phyloP scores from a whole-genome alignment of 2,888 invertebrate genomes.

The Dilophus febrilis region DNA sequence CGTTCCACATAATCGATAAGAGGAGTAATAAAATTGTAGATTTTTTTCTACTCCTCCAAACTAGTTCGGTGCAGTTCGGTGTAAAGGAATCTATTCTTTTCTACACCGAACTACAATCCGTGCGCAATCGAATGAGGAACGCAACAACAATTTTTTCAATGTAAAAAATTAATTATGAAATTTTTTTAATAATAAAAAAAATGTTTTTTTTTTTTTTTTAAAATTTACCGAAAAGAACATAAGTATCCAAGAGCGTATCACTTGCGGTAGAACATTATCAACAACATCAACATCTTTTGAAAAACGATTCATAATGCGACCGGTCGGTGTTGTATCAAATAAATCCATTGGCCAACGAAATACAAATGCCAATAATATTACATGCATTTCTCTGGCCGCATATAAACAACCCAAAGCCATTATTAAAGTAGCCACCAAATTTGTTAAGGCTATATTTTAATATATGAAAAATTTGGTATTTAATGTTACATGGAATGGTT shows the following conservation, averaged over 20 bases:
- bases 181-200: no score
- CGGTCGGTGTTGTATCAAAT: constrained; percentile 63
- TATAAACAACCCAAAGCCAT: constrained; percentile 30
- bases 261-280: constrained; percentile 35
- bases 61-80: no score
- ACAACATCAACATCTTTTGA: constrained; percentile 41
- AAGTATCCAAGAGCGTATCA: constrained; percentile 25
- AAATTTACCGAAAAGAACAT: constrained; percentile 31
- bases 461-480: no score
- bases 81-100: no score
- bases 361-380: constrained; percentile 39
- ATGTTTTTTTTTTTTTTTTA: neutral
- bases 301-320: constrained; percentile 54
- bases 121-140: no score
- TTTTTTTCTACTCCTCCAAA: no score
- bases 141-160: no score
- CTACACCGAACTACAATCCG: no score
- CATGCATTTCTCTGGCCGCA: constrained; percentile 46
- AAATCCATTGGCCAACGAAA: constrained; percentile 52
- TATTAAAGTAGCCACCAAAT: constrained; percentile 25
- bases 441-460: constrained; percentile 21
- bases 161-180: no score
- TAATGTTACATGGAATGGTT: no score
- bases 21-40: no score
- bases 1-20: no score